Conservation (phyloP, 2,888 invertebrate species). For the Leptinotarsa juncta region DNA sequence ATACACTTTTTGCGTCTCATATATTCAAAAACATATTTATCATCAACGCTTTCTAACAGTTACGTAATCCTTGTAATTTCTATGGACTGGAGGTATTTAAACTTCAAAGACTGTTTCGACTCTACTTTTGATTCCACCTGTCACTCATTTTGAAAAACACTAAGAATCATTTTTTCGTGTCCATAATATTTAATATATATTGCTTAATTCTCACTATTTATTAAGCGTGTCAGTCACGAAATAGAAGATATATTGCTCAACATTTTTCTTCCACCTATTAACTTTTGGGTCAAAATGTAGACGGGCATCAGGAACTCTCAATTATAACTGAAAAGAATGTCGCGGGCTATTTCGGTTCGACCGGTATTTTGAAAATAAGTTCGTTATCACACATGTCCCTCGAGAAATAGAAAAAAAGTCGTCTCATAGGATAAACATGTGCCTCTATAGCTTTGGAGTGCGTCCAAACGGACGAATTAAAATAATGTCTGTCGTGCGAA, state of each 20-base stretch:
- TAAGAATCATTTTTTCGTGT: too few species aligned
- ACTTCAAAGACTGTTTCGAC: too few species aligned
- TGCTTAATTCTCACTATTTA: too few species aligned
- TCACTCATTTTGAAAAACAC: too few species aligned
- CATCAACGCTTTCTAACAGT: too few species aligned
- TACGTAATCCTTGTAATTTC: too few species aligned
- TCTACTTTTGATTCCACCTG: too few species aligned
- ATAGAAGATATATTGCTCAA: background rate
- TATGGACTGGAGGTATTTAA: too few species aligned
- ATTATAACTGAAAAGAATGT: slow-evolving; percentile 47
- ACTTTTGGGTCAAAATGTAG: slow-evolving; percentile 27
- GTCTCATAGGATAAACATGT: slow-evolving; percentile 59
- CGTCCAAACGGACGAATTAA: slow-evolving; percentile 65
- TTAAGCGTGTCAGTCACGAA: too few species aligned
- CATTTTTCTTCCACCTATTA: slow-evolving; percentile 23
- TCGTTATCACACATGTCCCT: slow-evolving; percentile 58
- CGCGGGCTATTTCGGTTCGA: slow-evolving; percentile 49
- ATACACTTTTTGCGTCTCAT: too few species aligned
- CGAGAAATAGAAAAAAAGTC: slow-evolving; percentile 44
- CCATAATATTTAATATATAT: too few species aligned
- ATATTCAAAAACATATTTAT: too few species aligned
- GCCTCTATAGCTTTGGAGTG: slow-evolving; percentile 59
- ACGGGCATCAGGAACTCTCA: slow-evolving; percentile 41
- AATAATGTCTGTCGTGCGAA: slow-evolving; percentile 67
- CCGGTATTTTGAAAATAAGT: slow-evolving; percentile 57